Evolutionary conservation across 2,888 invertebrate species (phyloP), one percentile per base, ranked within the genome.

Genomic region (Archaeoteleia sp.): DNA sequence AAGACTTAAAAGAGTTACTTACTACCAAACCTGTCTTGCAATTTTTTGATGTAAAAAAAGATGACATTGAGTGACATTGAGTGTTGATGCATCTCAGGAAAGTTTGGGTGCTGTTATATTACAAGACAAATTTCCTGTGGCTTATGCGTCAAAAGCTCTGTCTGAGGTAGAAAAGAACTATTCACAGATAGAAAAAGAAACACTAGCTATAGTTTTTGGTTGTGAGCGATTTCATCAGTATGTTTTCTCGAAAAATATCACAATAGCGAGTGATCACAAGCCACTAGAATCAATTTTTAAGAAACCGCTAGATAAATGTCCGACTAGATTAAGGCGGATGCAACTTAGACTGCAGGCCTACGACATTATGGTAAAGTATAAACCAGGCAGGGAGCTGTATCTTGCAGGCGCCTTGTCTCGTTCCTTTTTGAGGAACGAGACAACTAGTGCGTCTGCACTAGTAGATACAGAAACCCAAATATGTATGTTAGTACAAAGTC

Each of bases 61-160:
- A 65, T 10, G 66, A 78, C 3, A 68, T 63, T 25, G 37, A n/a
- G n/a, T n/a, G n/a, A n/a, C n/a, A n/a, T n/a, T 78, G 3, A 73
- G 72, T 25, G 75, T 74, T 6, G 58, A 49, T 49, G 37, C 37
- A 14, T 49, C 27, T 1, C 25, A 37, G 70, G 25, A 45, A 43
- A 76, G 75, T 10, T 39, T 80, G 9, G 83, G 81, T 7, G 78
- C 81, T 20, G 78, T 75, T 4, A 55, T 82, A 6, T 39, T 82
- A 6, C 82, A 82, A 69, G 71, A 82, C 20, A 72, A 72, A 8
- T 70, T 78, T 48, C 81, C 81, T 4, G 70, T 82, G 10, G 77
- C 75, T 7, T 84, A 80, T 71, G 82, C 80, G 4, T n/a, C 79
- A 80, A 17, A 75, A 63, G 62, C 78, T 1, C 42, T 81, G 13